Base-by-base conservation (phyloP, 2,113 vertebrate species). In the Elephantulus edwardii region DNA sequence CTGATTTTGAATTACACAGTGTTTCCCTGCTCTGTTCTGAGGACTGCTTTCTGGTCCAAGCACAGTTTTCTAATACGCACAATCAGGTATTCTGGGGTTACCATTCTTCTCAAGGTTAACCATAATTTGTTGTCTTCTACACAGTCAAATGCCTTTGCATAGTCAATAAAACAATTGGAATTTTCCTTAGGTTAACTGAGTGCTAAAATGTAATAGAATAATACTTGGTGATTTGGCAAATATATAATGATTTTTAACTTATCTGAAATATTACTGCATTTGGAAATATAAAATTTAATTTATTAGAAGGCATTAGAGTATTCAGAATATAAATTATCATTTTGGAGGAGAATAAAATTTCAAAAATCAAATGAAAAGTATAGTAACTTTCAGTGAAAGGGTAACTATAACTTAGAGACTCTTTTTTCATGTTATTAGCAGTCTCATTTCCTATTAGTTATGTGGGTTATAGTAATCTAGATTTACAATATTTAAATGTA, bases 211-310 rank as follows among this genome's bases (percentile, higher is more conserved):
- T 84, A 83, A 87, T 83, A 58, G 60, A 76, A 40, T 87, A 72
- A 5, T 90, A 64, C 4, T 64, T 50, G 1, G 7, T 50, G 75
- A 19, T 76, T 86, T 75, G 48, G 8, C 80, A 83, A 93, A 80
- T 28, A 30, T 44, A 70, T 16, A 71, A 52, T 17, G 12, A 80
- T 54, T 86, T 54, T 86, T 86, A 28, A 30, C 1, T 46, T 83
- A 74, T 74, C 74, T 16, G 30, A 78, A 91, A 88, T 83, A 86
- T 42, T 58, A 71, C 26, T 91, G 11, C 13, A 68, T 66, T 93
- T 74, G 8, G 80, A 79, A 84, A 79, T 48, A 86, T 38, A 17
- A 85, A 54, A 80, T 74, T 78, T 22, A 86, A 6, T 85, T 80
- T 42, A 38, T 56, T 38, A 1, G 0, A 77, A 70, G 22, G 26